Evolutionary conservation across 2,113 vertebrate species (phyloP), one percentile per base, ranked within the genome.

Genomic region (Synodontis membranacea): DNA sequence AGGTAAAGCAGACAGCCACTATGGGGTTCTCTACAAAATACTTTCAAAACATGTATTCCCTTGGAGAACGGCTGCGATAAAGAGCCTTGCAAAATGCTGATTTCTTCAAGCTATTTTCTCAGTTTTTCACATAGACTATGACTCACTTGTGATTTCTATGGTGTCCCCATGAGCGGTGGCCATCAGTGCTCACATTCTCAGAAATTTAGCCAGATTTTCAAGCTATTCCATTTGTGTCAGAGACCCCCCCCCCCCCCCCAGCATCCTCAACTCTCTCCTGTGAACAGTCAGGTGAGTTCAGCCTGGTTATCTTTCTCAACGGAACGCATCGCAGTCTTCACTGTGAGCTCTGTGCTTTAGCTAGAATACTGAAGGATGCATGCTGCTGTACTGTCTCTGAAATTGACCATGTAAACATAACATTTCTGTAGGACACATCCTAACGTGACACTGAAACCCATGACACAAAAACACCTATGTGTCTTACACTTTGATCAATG

Each of bases 291-390:
- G 44, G 25, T 82, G 54, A 79, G 74, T 10, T 34, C 17, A 70
- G 34, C 34, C 44, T 52, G 12, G 68, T 70, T 70, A 78, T 86
- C n/a, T 56, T 70, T 42, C 48, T 58, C 15, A 34, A 25, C 42
- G 44, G 11, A 62, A 85, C 66, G 19, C 21, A 37, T 52, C 8
- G 42, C 68, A 54, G n/a, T 86, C 84, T 80, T 83, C 31, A 81
- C 28, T 79, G 37, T 66, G 80, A 79, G 58, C 80, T 44, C 70
- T 82, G 37, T 34, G 83, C 68, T 66, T 11, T 39, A 66, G 74
- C 31, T 39, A 66, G 74, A 23, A 58, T 80, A 60, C 48, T 78
- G 84, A 44, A 31, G 19, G 8, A 54, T 86, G 60, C 21, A 74
- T 78, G 21, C 46, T 84, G n/a, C 39, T 52, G 39, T 48, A 19